Evolutionary conservation across 2,797 vertebrate species (phyloP), one percentile per base, ranked within the genome.

Genomic region (Neosilurus hyrtlii): DNA sequence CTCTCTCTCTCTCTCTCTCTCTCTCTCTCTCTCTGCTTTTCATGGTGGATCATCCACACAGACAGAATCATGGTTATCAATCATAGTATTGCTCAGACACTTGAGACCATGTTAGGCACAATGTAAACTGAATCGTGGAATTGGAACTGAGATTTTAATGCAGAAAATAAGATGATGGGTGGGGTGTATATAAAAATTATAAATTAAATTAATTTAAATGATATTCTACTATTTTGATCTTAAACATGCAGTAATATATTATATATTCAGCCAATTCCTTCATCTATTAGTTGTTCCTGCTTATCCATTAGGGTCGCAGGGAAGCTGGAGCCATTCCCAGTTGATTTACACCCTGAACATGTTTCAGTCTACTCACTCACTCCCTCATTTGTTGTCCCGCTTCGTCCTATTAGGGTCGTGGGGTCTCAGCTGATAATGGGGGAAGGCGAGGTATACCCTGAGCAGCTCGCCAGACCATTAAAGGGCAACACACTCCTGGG

Each of bases 81-180:
- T 86, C 85, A 80, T 30, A 26, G 56, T 81, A 84, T 82, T 57
- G 83, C 84, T 63, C 82, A 81, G 83, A 85, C 80, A 86, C 73
- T 79, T 86, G 81, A 79, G 77, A 83, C 70, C 65, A 24, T 80
- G 84, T 82, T 80, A 85, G 61, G 85, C 80, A 84, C 51, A 68
- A 35, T 80, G 70, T 76, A 43, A 18, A 16, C 54, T 51, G 80
- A 80, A 82, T 85, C 79, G 82, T 79, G 51, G 22, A 85, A 61
- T 76, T 75, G 43, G 56, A 67, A 74, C 76, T 26, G 51, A 26
- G 51, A 56, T 73, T 73, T 54, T 9, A 73, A 54, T 54, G 14
- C 11, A 56, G 71, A 24, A 35, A 16, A 11, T 73, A 54, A 51
- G 9, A 22, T 0, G 11, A 24, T 54, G 52, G 8, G 43, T 43